Base-by-base conservation (phyloP, 1,140 invertebrate species). In the Sweltsa coloradensis region DNA sequence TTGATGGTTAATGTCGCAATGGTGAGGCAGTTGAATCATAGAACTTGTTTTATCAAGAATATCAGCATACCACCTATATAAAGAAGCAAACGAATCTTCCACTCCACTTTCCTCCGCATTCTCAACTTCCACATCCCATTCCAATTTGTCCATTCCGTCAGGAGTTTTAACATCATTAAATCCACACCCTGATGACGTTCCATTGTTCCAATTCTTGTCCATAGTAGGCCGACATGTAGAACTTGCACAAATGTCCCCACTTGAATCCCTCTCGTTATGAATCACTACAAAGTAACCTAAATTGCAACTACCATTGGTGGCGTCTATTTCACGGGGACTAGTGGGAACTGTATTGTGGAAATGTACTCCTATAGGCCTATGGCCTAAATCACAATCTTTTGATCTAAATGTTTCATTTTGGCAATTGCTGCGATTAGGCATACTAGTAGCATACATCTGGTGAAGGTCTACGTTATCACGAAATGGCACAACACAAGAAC, bases 61-160 rank as follows among this genome's bases (percentile, higher is more conserved):
- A 45, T 67, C 68, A 18, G 72, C 73, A 59, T 75, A 75, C 57
- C 54, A 61, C 14, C 53, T 45, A 41, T 57, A 60, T 3, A 72
- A 57, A 2, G 60, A 57, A 23, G 56, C 60, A 54, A 62, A 56
- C n/a, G 48, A 42, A 47, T 61, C 59, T 18, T 44, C 46, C 26
- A 34, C 46, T 21, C 34, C 47, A 22, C 49, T 56, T 21, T 61
- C 56, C 14, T 55, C 61, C 41, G 48, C 47, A 18, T 60, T 60
- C 26, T 65, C 62, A 13, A 74, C 63, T 57, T 76, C 74, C 47
- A 68, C 64, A 41, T 75, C 73, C 74, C 74, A 76, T 53, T 76
- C 71, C 2, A 76, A 56, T 18, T 63, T 67, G 41, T 75, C 73
- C 74, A 76, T 76, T 13, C 71, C 74, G 46, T 76, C 74, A 5